Evolutionary conservation across 30 jellyfish, hydroid and myxozoan genomes (phyloP).

Genomic region (Hydractinia echinata): DNA sequence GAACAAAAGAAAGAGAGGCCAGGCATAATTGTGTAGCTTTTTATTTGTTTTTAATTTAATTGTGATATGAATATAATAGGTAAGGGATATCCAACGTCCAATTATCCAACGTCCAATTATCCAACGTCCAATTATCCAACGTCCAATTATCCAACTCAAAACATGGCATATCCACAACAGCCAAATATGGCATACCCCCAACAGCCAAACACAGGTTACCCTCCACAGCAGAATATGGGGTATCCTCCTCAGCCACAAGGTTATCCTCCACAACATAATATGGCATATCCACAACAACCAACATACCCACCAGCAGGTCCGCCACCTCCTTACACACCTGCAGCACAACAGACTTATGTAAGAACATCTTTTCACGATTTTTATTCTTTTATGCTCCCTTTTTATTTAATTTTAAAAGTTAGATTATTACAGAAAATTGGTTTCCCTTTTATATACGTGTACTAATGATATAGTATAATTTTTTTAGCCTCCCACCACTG

Average conservation of each 20-base stretch:
- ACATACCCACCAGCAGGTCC: constrained; percentile 18
- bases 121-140: too few species aligned
- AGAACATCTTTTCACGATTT: not conserved
- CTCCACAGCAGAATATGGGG: constrained; percentile 1
- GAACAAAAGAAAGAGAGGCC: too few species aligned
- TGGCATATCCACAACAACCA: too few species aligned
- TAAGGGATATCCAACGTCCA: too few species aligned
- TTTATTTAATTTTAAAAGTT: too few species aligned
- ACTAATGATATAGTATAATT: not conserved
- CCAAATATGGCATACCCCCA: constrained; percentile 6
- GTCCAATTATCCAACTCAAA: not conserved
- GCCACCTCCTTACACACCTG: constrained; percentile 16
- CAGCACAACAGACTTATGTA: constrained; percentile 3
- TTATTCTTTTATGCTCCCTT: not conserved
- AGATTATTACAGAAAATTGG: not conserved
- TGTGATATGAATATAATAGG: too few species aligned
- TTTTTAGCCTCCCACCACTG: not conserved
- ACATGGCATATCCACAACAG: constrained; percentile 1
- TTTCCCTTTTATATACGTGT: not conserved
- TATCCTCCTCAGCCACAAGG: constrained; percentile 2
- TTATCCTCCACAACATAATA: not conserved
- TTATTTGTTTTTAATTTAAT: too few species aligned
- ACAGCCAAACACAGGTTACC: constrained; percentile 5
- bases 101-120: constrained; percentile 5
- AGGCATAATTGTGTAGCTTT: too few species aligned